These are phyloP conservation scores for Umimayanthus kanabou DNA, from an alignment of 92 coral and sea anemone species.

Conservation along the genomic window DNA sequence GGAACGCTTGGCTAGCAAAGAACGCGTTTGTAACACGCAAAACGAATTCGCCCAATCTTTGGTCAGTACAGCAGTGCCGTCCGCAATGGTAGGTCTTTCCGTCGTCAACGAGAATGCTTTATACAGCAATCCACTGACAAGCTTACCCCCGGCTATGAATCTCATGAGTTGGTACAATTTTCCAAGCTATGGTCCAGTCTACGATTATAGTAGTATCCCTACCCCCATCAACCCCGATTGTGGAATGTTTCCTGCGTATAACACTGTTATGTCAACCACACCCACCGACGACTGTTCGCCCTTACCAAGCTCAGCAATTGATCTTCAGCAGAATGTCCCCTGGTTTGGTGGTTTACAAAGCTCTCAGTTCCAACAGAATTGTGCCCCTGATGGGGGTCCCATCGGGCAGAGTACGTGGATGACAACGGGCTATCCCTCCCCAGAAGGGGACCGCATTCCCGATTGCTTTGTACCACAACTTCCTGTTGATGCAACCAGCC, in stretches of 20 bases:
- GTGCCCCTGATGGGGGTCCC: not conserved
- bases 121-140: constrained; percentile 3
- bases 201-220: not conserved
- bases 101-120: not conserved
- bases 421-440: not conserved
- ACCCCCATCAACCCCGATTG: not conserved
- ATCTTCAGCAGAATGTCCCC: constrained; percentile 11
- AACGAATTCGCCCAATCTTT: not conserved
- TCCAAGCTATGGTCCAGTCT: constrained; percentile 14
- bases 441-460: not conserved
- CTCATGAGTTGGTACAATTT: constrained; percentile 19
- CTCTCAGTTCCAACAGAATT: not conserved
- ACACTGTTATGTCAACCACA: not conserved
- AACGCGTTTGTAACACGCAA: not conserved
- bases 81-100: not conserved
- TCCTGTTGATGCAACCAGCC: not conserved
- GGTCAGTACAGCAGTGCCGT: constrained; percentile 7
- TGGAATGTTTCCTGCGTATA: not conserved
- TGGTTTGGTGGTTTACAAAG: constrained; percentile 3
- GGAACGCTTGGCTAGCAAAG: not conserved
- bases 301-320: constrained; percentile 17
- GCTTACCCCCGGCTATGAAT: not conserved
- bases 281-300: constrained; percentile 16
- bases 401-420: not conserved
- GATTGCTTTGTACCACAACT: not conserved